phyloP scores from a whole-genome alignment of 2,797 vertebrate genomes.

The Chrysocyon brachyurus region DNA sequence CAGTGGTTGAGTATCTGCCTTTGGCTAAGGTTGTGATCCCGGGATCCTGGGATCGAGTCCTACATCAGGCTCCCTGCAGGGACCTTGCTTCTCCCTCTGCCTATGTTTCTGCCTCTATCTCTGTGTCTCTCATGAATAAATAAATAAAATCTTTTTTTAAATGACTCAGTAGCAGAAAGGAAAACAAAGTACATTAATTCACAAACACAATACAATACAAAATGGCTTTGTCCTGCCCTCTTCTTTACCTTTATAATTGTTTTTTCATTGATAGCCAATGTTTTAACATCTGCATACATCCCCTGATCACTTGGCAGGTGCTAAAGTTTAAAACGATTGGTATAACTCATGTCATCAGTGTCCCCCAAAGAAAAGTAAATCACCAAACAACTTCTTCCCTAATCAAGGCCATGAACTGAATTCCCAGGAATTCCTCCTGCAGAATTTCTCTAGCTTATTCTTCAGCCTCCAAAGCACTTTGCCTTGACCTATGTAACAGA shows the following conservation, averaged over 20 bases:
- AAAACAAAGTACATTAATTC: not conserved
- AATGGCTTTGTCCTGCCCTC: not conserved
- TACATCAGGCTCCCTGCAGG: too few relatives aligned
- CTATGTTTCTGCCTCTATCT: too few relatives aligned
- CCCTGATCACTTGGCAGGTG: not conserved
- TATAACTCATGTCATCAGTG: not conserved
- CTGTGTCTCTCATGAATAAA: too few relatives aligned
- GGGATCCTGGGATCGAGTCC: too few relatives aligned
- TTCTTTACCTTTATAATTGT: not conserved
- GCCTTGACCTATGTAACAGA: not conserved
- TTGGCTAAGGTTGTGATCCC: too few relatives aligned
- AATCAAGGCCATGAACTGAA: not conserved
- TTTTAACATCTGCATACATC: not conserved
- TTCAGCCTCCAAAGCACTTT: not conserved
- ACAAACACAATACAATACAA: not conserved
- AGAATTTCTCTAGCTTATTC: not conserved
- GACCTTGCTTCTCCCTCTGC: too few relatives aligned
- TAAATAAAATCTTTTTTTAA: too few relatives aligned
- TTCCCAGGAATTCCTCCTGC: not conserved
- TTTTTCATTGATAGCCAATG: not conserved
- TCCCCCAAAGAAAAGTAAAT: not conserved
- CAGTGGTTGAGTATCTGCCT: too few relatives aligned
- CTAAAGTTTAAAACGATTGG: slow-evolving; percentile 2
- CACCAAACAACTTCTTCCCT: not conserved
- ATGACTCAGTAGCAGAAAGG: not conserved